These are phyloP conservation scores for Mionectes olivaceus DNA, from an alignment of 2,797 vertebrate species.

Conservation along the genomic window DNA sequence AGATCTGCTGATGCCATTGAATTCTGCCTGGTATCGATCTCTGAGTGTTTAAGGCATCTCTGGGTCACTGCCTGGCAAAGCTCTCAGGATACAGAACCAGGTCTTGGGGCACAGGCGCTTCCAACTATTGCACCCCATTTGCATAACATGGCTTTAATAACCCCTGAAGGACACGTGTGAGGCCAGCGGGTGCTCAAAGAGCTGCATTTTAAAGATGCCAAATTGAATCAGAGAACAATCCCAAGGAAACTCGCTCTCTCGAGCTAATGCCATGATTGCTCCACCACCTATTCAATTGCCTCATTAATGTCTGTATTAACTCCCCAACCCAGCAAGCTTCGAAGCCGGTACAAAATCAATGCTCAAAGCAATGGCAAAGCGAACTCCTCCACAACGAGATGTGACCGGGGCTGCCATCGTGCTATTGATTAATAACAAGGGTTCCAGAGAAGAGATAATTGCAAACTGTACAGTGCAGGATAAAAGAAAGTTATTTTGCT, in stretches of 20 bases:
- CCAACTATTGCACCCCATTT: neutral
- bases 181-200: neutral
- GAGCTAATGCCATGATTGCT: conserved; percentile 68
- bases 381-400: conserved; percentile 27
- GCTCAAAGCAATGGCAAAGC: conserved; percentile 63
- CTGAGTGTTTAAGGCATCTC: neutral
- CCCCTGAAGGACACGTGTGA: neutral
- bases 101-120: neutral
- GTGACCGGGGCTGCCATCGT: conserved; percentile 18
- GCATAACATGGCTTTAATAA: neutral
- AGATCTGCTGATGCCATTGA: neutral
- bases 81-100: neutral
- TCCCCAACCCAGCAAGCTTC: conserved; percentile 59
- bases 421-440: conserved; percentile 71
- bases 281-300: conserved; percentile 69
- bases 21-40: rapidly evolving
- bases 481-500: conserved; percentile 44
- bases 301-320: conserved; percentile 77
- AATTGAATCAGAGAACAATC: conserved; percentile 43
- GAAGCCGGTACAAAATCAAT: conserved; percentile 72
- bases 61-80: neutral
- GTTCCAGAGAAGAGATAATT: conserved; percentile 67
- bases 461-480: conserved; percentile 23
- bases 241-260: conserved; percentile 34
- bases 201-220: neutral